Conservation (phyloP, 2,888 invertebrate species). For the Monopis laevigella region DNA sequence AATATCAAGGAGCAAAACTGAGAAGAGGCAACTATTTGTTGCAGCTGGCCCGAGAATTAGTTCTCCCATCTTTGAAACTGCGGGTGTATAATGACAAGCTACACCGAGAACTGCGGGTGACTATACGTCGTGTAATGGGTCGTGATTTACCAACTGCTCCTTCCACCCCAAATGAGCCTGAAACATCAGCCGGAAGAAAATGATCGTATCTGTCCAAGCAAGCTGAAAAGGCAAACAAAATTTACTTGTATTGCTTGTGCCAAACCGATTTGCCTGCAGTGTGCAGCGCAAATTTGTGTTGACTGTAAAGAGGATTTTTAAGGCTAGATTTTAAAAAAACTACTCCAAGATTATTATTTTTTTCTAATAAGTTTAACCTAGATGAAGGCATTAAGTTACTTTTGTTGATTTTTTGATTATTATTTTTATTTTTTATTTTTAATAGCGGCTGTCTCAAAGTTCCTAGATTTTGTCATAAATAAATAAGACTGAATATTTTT, state of each 20-base stretch:
- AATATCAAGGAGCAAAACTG: background rate
- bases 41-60: too few species aligned
- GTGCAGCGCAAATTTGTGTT: conserved; percentile 12
- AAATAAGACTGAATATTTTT: too few species aligned
- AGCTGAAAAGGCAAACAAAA: conserved; percentile 14
- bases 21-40: background rate
- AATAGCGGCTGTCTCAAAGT: too few species aligned
- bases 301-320: conserved; percentile 14
- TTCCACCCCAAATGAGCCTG: background rate
- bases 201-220: conserved; percentile 13
- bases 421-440: too few species aligned
- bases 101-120: conserved; percentile 15
- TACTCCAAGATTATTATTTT: too few species aligned
- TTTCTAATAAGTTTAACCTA: too few species aligned
- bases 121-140: conserved; percentile 14
- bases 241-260: conserved; percentile 15
- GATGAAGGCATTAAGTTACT: too few species aligned
- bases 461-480: too few species aligned
- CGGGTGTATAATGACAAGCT: conserved; percentile 17
- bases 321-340: too few species aligned
- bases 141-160: background rate
- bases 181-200: conserved; percentile 10
- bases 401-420: too few species aligned
- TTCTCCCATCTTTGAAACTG: conserved; percentile 15
- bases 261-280: conserved; percentile 14